Evolutionary conservation across 1,140 invertebrate genomes (phyloP).

Genomic region (Neodiprion virginianus): DNA sequence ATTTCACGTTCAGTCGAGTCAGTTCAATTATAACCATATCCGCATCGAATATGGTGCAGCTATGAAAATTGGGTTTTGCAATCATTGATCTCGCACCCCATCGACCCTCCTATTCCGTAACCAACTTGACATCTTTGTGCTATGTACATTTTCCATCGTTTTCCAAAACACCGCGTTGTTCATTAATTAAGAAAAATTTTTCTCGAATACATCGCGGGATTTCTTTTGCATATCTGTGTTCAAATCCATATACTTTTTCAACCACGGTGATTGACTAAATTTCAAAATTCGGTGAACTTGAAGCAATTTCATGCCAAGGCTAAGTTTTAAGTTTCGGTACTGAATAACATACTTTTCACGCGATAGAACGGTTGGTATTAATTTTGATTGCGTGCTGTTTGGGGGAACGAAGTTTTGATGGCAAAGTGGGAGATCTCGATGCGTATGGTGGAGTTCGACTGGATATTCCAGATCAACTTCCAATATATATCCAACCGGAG

Average conservation of each 20-base stretch:
- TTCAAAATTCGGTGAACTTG: too few relatives aligned
- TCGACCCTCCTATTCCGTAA: not conserved
- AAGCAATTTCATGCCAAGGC: too few relatives aligned
- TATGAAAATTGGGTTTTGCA: slow-evolving; percentile 44
- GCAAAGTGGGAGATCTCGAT: too few relatives aligned
- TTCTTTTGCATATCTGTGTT: slow-evolving; percentile 46
- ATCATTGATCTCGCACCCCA: slow-evolving; percentile 27
- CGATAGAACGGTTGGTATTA: too few relatives aligned
- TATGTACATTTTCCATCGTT: slow-evolving; percentile 55
- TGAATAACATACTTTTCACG: too few relatives aligned
- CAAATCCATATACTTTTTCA: slow-evolving; percentile 54
- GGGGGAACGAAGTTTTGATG: too few relatives aligned
- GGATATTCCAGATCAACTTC: too few relatives aligned
- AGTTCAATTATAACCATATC: slow-evolving; percentile 17
- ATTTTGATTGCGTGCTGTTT: too few relatives aligned
- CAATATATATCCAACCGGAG: too few relatives aligned
- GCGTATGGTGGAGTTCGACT: too few relatives aligned
- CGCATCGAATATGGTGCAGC: slow-evolving; percentile 35
- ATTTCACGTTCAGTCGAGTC: slow-evolving; percentile 22
- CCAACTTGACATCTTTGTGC: slow-evolving; percentile 45
- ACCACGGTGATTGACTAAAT: slow-evolving; percentile 49
- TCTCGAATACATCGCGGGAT: slow-evolving; percentile 51
- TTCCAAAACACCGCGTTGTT: slow-evolving; percentile 59
- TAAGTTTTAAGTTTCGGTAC: too few relatives aligned
- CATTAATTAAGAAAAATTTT: slow-evolving; percentile 59